Base-by-base conservation (phyloP, 2,888 invertebrate species). In the Melinopterus prodromus region DNA sequence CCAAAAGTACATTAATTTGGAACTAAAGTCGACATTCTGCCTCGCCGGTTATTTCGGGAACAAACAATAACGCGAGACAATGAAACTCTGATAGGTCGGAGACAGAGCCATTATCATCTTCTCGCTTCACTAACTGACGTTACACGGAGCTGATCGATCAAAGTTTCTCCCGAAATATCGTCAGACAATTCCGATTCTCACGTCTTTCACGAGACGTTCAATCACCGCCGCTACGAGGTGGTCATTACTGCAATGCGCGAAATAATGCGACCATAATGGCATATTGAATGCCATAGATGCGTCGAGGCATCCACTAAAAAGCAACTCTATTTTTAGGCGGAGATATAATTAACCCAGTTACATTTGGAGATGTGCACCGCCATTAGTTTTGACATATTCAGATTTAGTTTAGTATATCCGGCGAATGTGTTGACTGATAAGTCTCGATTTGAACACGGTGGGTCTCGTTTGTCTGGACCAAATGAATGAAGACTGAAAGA, bases 271-370 rank as follows among this genome's bases (percentile, higher is more conserved):
- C 35, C 74, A 37, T 74, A 74, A 74, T 74, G 74, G 35, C 74
- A 74, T 74, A 74, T 74, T 37, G 74, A 71, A 71, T 71, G 71
- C 71, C 35, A 16, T 71, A 15, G 35, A 36, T 35, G 74, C 37
- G 74, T 74, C 37, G 26, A 37, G 37, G n/a, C 36, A 36, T 35
- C 74, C 26, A 53, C 9, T 16, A 71, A 71, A 74, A 36, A 37
- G 74, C 36, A 37, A 35, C 74, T 36, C 37, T 74, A 74, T 74
- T 74, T 74, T 74, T 74, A 74, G 74, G 37, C 37, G 35, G 16
- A 6, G 35, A 74, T 36, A 74, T 74, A 74, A 74, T 74, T 74
- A 74, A 74, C 74, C 74, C 37, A 74, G 74, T 74, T 74, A 74
- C 74, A 74, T 74, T 74, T 74, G 9, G 74, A 74, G 74, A 36